Evolutionary conservation across 2,113 vertebrate species (phyloP).

Genomic region (Mystacornis crossleyi): DNA sequence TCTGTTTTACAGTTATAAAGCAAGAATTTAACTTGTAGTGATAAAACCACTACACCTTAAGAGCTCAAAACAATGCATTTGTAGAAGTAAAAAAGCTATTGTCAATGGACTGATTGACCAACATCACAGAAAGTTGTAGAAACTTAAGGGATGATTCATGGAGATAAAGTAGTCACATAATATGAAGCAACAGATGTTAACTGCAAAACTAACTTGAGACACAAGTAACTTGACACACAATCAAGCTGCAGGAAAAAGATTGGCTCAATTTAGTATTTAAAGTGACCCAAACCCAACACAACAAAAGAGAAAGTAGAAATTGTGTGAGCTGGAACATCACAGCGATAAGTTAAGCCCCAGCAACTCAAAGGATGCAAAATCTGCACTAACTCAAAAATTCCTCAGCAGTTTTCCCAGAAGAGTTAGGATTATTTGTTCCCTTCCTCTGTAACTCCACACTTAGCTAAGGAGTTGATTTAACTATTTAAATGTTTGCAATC

Average conservation of each 20-base stretch:
- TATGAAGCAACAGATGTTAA: neutral
- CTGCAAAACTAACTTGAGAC: neutral
- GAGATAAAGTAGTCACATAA: neutral
- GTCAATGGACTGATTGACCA: neutral
- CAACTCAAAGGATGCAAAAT: neutral
- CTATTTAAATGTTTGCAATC: conserved; percentile 52
- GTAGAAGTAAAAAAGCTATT: neutral
- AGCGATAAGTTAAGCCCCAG: neutral
- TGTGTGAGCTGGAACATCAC: neutral
- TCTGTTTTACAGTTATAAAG: neutral
- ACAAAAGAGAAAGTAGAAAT: neutral
- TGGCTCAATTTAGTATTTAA: neutral
- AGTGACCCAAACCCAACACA: neutral
- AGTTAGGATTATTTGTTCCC: neutral
- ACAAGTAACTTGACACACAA: neutral
- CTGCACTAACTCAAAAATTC: neutral
- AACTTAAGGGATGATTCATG: neutral
- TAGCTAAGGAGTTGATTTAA: conserved; percentile 15
- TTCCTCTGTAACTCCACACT: neutral
- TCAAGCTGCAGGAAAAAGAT: neutral
- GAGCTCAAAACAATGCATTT: neutral
- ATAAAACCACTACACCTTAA: neutral
- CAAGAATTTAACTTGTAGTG: neutral
- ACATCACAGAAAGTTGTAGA: neutral
- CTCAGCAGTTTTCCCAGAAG: neutral